Evolutionary conservation across 1,140 invertebrate genomes (phyloP), one percentile per base, ranked within the genome.

Genomic region (Diorhabda carinulata): DNA sequence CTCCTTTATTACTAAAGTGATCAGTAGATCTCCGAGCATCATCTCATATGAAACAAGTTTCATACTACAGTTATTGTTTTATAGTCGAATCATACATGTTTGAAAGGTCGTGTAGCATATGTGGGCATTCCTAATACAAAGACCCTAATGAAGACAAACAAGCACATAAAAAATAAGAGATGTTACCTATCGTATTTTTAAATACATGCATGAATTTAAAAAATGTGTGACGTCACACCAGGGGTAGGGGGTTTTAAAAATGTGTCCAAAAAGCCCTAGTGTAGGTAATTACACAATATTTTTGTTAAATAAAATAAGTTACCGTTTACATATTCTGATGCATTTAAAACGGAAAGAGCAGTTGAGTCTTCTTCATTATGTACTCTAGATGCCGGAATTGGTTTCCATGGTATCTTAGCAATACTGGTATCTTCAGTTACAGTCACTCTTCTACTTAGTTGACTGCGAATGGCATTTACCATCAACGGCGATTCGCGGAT

Each of bases 321-420:
- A 85, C 89, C 90, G 81, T 91, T 90, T 3, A 90, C 85, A 81
- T 88, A 90, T 78, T 88, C 87, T 3, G 89, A 89, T 68, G 84
- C 88, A 79, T 91, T 89, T 0, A 91, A 78, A 61, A 91, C 86
- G 25, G 89, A 89, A 52, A 89, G 78, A 5, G 88, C 88, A 43
- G 88, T 88, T 3, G 75, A 75, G 64, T 78, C 76, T 72, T 80
- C 78, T 61, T 77, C 73, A 45, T 73, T 73, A n/a, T 66, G 64
- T 58, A 73, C 41, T 41, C 4, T 70, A 76, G 59, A 81, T 61
- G 84, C 84, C 73, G 86, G 85, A 74, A 89, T 82, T 0, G 90
- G 87, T 75, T 88, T 87, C 90, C 91, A 93, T 0, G 91, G 90
- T 72, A 91, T 86, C 76, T 83, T 84, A 0, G 82, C 78, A 70